Conservation (phyloP, 2,113 vertebrate species). For the Hypocryptadius cinnamomeus region DNA sequence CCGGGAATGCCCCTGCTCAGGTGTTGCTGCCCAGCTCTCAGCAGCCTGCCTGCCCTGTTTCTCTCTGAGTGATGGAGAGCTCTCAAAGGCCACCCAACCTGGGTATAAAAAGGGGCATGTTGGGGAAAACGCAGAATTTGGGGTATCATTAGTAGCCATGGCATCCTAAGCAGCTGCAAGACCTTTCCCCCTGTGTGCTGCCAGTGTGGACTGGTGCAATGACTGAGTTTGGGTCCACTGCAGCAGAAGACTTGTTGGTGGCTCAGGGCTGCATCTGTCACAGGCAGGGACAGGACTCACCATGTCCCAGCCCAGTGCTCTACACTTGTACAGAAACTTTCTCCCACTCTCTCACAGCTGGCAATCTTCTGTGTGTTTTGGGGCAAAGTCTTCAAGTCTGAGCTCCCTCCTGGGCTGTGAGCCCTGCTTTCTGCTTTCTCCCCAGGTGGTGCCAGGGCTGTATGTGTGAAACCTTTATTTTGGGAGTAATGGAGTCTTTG, state of each 20-base stretch:
- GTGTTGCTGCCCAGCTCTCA: neutral
- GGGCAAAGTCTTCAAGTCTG: neutral
- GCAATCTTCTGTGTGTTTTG: neutral
- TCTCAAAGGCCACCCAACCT: neutral
- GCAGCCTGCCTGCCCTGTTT: neutral
- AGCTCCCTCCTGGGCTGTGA: neutral
- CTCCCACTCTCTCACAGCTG: neutral
- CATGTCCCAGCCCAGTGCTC: fast-evolving
- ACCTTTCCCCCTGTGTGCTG: neutral
- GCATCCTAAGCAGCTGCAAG: neutral
- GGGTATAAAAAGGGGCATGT: neutral
- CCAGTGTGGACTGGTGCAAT: fast-evolving
- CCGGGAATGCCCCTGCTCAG: neutral
- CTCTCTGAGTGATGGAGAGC: neutral
- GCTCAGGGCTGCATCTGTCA: neutral
- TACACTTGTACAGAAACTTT: neutral
- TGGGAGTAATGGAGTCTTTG: neutral
- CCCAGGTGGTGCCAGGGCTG: neutral
- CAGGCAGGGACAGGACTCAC: neutral
- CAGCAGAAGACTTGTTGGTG: neutral
- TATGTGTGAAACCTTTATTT: neutral
- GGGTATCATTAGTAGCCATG: fast-evolving
- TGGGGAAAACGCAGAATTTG: neutral
- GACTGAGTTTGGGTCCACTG: neutral
- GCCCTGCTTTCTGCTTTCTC: neutral